Base-by-base conservation (phyloP, 2,797 vertebrate genomes). In the Poecilia picta region DNA sequence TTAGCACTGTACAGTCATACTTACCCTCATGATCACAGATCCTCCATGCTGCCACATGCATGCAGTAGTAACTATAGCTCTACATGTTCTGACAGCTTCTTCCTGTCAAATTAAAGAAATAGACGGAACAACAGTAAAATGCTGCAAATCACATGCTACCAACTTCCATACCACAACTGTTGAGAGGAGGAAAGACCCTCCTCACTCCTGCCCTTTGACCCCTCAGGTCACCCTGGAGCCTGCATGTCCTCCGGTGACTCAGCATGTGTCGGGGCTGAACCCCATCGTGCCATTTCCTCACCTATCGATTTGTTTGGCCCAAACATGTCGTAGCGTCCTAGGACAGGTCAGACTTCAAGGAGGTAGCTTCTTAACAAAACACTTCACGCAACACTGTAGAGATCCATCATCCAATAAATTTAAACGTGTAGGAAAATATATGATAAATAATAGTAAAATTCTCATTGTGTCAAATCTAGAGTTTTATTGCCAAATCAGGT, bases 1-100 rank as follows among this genome's bases (percentile, higher is more conserved):
- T 41, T 59, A 83, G 86, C 83, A 85, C 86, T 94, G 89, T 92
- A 83, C 89, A 85, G 88, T 82, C 73, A 0, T 81, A 75, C 73
- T 70, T 84, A 71, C 72, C 84, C 83, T 87, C 81, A 80, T 87
- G 89, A 85, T 84, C 84, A 86, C 87, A 89, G 72, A 68, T 81
- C 85, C 84, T 78, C 81, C n/a, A 10, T 47, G 72, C 85, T 87
- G 90, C 85, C 80, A 57, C 8, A 85, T 85, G 72, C 83, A 55
- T 77, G 81, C 84, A 53, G 79, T 77, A 72, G 78, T 62, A 64
- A 83, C 66, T 76, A 79, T 15, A 28, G 41, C 45, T 71, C 5
- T 8, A 46, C 39, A 2, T 66, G 62, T 79, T 82, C 80, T 53
- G 45, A 11, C 28, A 11, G 12, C 8, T 36, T 70, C 64, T 77